Evolutionary conservation across 2,113 vertebrate species (phyloP).

Genomic region (Heteronetta atricapilla): DNA sequence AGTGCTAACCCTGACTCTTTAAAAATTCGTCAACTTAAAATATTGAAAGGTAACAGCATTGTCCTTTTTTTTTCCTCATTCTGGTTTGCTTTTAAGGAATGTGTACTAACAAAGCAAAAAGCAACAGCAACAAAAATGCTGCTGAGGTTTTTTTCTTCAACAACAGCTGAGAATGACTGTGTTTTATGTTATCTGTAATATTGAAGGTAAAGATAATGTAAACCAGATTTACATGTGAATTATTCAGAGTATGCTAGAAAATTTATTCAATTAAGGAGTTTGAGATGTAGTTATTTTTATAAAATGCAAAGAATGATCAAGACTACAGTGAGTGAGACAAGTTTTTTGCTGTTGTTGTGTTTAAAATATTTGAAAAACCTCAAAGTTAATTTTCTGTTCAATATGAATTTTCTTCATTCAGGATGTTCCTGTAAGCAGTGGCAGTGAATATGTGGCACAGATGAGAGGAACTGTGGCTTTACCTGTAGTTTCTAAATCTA

Average conservation of each 20-base stretch:
- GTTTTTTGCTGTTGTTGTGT: not conserved
- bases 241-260: not conserved
- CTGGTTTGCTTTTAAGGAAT: not conserved
- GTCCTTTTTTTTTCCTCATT: not conserved
- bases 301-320: not conserved
- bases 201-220: not conserved
- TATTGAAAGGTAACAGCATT: not conserved
- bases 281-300: not conserved
- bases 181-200: not conserved
- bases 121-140: not conserved
- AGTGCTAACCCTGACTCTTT: not conserved
- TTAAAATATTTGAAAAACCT: not conserved
- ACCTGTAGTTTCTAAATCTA: not conserved
- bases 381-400: not conserved
- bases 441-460: conserved; percentile 28
- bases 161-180: not conserved
- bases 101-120: not conserved
- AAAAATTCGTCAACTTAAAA: not conserved
- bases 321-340: not conserved
- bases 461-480: not conserved
- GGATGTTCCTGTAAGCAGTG: conserved; percentile 15
- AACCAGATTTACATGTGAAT: not conserved
- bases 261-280: not conserved
- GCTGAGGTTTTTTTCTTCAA: not conserved
- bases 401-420: conserved; percentile 23